These are phyloP conservation scores for Stenotaenia linearis DNA, from an alignment of 2,888 invertebrate genomes.

Conservation along the genomic window DNA sequence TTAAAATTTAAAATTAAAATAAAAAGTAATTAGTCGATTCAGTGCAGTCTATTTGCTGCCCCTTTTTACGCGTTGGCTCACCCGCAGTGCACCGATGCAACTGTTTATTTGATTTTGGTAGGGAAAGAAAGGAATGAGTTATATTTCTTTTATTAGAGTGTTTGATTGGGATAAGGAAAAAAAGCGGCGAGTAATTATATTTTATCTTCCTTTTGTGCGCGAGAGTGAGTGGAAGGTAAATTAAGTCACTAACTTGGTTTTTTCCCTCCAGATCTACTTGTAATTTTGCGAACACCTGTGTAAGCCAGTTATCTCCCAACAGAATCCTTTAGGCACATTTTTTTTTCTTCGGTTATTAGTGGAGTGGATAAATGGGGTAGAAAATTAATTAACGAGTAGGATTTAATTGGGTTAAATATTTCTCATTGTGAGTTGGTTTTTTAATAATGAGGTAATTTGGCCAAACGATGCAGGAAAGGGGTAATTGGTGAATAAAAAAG, in stretches of 20 bases:
- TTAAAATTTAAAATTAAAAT: not conserved
- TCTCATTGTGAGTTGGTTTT: too few species aligned
- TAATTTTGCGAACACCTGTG: not conserved
- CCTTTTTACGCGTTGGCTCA: not conserved
- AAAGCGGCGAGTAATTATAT: not conserved
- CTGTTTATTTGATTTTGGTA: not conserved
- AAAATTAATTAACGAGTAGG: not conserved
- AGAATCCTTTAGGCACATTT: not conserved
- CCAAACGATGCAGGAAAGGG: too few species aligned
- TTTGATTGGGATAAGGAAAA: not conserved
- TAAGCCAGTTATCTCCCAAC: not conserved
- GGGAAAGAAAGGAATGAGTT: not conserved
- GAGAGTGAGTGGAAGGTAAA: not conserved
- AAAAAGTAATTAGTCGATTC: not conserved
- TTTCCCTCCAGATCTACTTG: not conserved
- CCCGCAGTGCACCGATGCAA: not conserved
- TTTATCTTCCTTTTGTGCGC: not conserved
- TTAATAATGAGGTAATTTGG: too few species aligned
- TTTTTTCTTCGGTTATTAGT: not conserved
- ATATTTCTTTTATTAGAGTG: not conserved
- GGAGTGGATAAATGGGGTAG: not conserved
- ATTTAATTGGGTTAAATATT: not conserved
- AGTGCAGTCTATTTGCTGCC: not conserved
- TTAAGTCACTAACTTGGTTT: not conserved
- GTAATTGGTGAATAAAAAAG: too few species aligned